A percentile compares a stretch with the other conserved stretches of the same genome.
These are phyloP conservation scores for Neostethus bicornis DNA, from an alignment of 2,797 vertebrate genomes.

Conservation along the genomic window DNA sequence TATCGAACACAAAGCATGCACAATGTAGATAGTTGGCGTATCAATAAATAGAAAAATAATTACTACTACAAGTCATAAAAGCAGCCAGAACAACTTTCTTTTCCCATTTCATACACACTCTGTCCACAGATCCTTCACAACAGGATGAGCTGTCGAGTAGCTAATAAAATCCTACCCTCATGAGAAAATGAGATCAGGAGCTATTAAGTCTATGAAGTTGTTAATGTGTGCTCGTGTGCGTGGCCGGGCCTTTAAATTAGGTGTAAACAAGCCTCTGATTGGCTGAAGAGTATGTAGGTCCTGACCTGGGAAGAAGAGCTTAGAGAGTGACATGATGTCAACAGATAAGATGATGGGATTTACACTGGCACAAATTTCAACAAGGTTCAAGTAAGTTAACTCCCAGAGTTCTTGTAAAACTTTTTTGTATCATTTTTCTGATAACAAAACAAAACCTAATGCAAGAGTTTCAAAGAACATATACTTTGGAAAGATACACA, in stretches of 20 bases:
- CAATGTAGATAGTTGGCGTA: conserved; percentile 34
- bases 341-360: conserved; percentile 6
- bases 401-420: too few species aligned
- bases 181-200: conserved; percentile 40
- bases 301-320: conserved; percentile 44
- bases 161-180: conserved; percentile 24
- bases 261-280: conserved; percentile 48
- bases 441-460: too few species aligned
- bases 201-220: conserved; percentile 5
- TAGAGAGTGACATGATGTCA: conserved; percentile 45
- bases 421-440: too few species aligned
- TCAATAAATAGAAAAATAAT: conserved; percentile 47
- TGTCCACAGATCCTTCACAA: conserved; percentile 5
- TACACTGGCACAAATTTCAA: conserved; percentile 2
- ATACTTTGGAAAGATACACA: conserved; percentile 17
- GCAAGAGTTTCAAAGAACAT: conserved; percentile 14
- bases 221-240: neutral
- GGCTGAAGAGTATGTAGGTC: conserved; percentile 40
- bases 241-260: conserved; percentile 7
- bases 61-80: conserved; percentile 57
- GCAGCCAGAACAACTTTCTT: conserved; percentile 3
- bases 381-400: conserved; percentile 6
- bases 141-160: conserved; percentile 20
- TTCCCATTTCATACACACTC: conserved; percentile 10
- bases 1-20: conserved; percentile 14